These are phyloP conservation scores for Fistularia tabacaria DNA, from an alignment of 2,797 vertebrate genomes.

Conservation along the genomic window DNA sequence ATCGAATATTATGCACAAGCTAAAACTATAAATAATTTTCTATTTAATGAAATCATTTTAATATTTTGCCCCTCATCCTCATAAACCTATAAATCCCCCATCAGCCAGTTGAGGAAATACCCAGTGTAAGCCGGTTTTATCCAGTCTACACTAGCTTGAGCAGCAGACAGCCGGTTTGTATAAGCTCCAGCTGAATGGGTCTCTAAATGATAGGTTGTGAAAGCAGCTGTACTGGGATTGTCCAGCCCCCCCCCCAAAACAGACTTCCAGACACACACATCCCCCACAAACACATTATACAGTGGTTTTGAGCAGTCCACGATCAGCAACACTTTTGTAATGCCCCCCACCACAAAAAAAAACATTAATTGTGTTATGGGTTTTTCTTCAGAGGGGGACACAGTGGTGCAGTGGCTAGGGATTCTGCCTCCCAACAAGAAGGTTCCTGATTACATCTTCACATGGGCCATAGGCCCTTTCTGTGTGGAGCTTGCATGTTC, in stretches of 20 bases:
- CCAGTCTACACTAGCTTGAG: slow-evolving; percentile 62
- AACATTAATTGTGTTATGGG: too few relatives aligned
- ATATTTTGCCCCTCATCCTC: slow-evolving; percentile 21
- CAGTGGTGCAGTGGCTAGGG: too few relatives aligned
- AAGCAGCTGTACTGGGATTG: slow-evolving; percentile 60
- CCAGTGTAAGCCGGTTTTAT: slow-evolving; percentile 67
- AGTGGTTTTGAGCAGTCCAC: too few relatives aligned
- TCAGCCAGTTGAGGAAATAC: slow-evolving; percentile 62
- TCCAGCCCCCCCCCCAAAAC: slow-evolving; percentile 1
- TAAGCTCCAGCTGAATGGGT: slow-evolving; percentile 65
- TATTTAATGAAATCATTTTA: slow-evolving; percentile 24
- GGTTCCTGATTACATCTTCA: too few relatives aligned
- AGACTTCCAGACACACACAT: slow-evolving; percentile 5
- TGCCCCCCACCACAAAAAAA: too few relatives aligned
- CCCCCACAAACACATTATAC: slow-evolving; percentile 4
- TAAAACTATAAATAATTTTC: slow-evolving; percentile 28
- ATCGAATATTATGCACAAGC: slow-evolving; percentile 26
- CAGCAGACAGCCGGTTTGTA: slow-evolving; percentile 75
- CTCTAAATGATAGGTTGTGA: slow-evolving; percentile 55
- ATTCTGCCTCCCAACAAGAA: too few relatives aligned
- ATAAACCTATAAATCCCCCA: slow-evolving; percentile 54
- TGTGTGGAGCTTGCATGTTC: too few relatives aligned
- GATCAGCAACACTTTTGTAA: too few relatives aligned
- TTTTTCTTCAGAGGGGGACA: too few relatives aligned
- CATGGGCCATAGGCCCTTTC: too few relatives aligned